phyloP scores from a whole-genome alignment of 2,888 invertebrate species.

The Aleiodes alternator region DNA sequence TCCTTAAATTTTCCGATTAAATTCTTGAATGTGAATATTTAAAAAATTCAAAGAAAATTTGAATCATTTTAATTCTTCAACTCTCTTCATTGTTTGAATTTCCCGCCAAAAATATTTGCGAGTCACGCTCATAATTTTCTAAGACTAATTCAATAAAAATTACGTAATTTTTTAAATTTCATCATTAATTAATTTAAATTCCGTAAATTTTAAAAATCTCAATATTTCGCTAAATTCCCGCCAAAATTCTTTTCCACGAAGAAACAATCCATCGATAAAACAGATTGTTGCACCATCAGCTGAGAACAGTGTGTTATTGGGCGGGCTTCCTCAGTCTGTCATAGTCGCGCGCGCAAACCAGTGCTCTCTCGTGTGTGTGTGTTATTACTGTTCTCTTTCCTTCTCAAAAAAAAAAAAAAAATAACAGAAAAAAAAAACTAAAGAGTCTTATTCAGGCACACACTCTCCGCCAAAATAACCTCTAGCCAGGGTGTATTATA shows the following conservation, averaged over 20 bases:
- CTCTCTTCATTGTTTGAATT: too few relatives aligned
- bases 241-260: background rate
- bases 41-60: too few relatives aligned
- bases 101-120: too few relatives aligned
- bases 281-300: constrained; percentile 22
- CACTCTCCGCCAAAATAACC: constrained; percentile 27
- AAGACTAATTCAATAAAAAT: too few relatives aligned
- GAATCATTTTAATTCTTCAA: too few relatives aligned
- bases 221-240: constrained; percentile 3
- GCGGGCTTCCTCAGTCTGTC: constrained; percentile 44
- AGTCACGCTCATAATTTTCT: too few relatives aligned
- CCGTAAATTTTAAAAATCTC: too few relatives aligned
- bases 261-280: constrained; percentile 34
- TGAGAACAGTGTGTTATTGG: constrained; percentile 22
- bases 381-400: constrained; percentile 12
- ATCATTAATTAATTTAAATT: too few relatives aligned
- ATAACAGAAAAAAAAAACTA: background rate
- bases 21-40: too few relatives aligned
- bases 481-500: constrained; percentile 22
- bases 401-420: background rate
- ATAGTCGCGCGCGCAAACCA: constrained; percentile 44
- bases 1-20: too few relatives aligned
- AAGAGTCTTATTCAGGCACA: constrained; percentile 22
- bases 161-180: too few relatives aligned
- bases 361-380: background rate